A percentile compares a stretch with the other conserved stretches of the same genome.
Conservation (phyloP, 1,140 invertebrate genomes). For the Polypedilum vanderplanki region DNA sequence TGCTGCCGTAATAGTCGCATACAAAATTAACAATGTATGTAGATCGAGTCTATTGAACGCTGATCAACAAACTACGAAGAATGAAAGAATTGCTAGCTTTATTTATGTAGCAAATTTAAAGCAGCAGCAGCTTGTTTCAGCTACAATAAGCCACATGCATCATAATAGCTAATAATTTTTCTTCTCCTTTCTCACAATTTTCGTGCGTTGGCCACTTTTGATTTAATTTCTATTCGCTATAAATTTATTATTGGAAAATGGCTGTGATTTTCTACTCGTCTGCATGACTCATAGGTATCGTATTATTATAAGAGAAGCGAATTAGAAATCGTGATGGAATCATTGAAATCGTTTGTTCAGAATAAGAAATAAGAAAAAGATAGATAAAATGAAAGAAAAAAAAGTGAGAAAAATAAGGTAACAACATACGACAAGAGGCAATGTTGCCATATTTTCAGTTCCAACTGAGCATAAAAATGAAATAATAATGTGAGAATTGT, state of each 20-base stretch:
- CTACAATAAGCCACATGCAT: slow-evolving; percentile 5
- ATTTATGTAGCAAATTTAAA: too few species aligned
- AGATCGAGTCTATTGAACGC: neutral
- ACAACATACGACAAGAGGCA: neutral
- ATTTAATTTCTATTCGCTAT: too few species aligned
- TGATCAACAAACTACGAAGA: neutral
- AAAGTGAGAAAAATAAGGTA: slow-evolving; percentile 13
- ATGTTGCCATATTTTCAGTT: neutral
- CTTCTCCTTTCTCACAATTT: neutral
- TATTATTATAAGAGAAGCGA: neutral
- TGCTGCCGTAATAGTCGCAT: neutral
- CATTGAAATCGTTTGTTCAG: slow-evolving; percentile 9
- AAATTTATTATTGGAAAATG: too few species aligned
- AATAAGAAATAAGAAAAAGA: neutral
- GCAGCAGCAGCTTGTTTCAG: neutral
- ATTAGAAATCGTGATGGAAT: slow-evolving; percentile 13
- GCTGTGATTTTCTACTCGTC: too few species aligned
- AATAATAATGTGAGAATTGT: slow-evolving; percentile 5
- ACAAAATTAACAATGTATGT: slow-evolving; percentile 6
- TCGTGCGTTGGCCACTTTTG: too few species aligned
- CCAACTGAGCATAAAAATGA: neutral
- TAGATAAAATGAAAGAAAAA: neutral
- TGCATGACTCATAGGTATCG: too few species aligned
- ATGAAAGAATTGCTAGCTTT: neutral
- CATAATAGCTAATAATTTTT: slow-evolving; percentile 1